phyloP scores from a whole-genome alignment of 1,140 invertebrate species.

The Aphelinus certus region DNA sequence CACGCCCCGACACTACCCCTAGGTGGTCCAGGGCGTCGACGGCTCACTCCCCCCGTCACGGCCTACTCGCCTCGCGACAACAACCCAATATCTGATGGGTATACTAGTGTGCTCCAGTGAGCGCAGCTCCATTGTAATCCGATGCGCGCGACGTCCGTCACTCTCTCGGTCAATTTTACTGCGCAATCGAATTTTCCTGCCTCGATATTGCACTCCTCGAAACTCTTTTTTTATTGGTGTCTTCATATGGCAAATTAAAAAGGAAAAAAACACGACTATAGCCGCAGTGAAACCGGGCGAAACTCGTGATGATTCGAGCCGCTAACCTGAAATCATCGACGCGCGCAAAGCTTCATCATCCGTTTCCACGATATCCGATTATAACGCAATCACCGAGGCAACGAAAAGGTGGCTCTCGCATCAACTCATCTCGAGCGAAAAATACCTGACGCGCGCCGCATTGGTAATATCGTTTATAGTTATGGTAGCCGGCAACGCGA shows the following conservation, averaged over 20 bases:
- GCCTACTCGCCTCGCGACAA: not conserved
- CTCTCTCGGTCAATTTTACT: too few species aligned
- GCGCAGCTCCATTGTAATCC: too few species aligned
- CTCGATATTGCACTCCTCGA: too few species aligned
- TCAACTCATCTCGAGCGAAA: constrained; percentile 45
- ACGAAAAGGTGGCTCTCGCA: constrained; percentile 54
- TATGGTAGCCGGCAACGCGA: not conserved
- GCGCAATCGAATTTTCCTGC: too few species aligned
- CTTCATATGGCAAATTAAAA: too few species aligned
- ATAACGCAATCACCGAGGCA: constrained; percentile 32
- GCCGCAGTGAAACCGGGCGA: not conserved
- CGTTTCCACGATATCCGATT: constrained; percentile 53
- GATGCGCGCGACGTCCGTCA: too few species aligned
- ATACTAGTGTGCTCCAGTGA: too few species aligned
- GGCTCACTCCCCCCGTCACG: constrained; percentile 44
- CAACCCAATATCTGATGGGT: too few species aligned
- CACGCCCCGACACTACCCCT: constrained; percentile 57
- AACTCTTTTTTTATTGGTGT: too few species aligned
- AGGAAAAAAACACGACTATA: too few species aligned
- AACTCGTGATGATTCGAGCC: constrained; percentile 7
- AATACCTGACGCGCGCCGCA: constrained; percentile 18
- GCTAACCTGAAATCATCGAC: not conserved
- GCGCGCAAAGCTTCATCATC: constrained; percentile 6
- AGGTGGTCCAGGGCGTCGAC: constrained; percentile 61
- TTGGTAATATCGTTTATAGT: constrained; percentile 38